Percentiles rank a stretch among this genome's conserved stretches.
phyloP scores from a whole-genome alignment of 2,113 vertebrate species.

The Dolichallabes microphthalmus region DNA sequence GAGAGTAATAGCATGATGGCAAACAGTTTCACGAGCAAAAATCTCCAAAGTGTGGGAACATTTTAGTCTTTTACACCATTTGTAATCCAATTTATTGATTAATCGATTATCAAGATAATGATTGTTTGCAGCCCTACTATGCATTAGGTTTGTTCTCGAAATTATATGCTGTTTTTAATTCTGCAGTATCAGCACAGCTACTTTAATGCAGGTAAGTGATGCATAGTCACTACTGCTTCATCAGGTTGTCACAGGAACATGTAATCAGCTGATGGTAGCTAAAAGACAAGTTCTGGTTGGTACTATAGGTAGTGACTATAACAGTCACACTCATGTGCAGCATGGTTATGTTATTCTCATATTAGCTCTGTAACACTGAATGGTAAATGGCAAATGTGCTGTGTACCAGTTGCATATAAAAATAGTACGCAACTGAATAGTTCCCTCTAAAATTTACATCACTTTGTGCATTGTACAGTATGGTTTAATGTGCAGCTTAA shows the following conservation, averaged over 20 bases:
- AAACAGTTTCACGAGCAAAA: no score
- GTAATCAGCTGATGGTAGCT: background rate
- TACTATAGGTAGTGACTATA: background rate
- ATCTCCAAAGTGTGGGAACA: no score
- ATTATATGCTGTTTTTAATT: background rate
- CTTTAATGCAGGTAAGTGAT: background rate
- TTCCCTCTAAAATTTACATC: background rate
- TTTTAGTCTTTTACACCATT: no score
- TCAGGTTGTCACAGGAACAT: no score
- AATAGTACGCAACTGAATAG: background rate
- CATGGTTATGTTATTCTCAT: background rate
- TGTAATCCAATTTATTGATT: no score
- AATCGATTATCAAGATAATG: no score
- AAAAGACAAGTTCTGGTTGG: background rate
- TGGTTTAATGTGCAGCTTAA: background rate
- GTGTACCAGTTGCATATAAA: background rate
- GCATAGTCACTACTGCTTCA: background rate
- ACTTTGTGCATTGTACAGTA: background rate
- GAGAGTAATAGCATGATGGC: no score
- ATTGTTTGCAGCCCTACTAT: background rate
- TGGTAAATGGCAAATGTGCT: background rate
- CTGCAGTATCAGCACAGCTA: background rate
- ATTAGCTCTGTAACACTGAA: background rate
- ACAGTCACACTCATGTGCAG: background rate
- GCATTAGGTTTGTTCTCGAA: background rate